Evolutionary conservation across 1,140 invertebrate genomes (phyloP).

Genomic region (Drosophila sp.): DNA sequence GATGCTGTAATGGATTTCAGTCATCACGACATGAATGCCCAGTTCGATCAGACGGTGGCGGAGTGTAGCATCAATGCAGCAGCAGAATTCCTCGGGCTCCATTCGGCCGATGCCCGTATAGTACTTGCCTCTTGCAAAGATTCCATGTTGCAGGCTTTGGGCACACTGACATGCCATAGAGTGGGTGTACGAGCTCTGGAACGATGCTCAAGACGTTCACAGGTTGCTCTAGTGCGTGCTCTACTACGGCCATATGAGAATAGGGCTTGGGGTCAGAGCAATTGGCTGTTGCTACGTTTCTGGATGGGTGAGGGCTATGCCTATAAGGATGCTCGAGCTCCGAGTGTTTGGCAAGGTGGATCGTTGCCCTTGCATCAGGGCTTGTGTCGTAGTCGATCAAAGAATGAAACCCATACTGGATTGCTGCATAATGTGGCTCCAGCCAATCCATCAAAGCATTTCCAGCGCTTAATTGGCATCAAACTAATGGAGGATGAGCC

Average conservation of each 20-base stretch:
- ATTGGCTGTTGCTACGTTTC: constrained; percentile 92
- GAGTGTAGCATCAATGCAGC: constrained; percentile 85
- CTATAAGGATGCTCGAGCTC: constrained; percentile 86
- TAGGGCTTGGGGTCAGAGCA: constrained; percentile 93
- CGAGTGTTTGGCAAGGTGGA: constrained; percentile 79
- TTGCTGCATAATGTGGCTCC: constrained; percentile 80
- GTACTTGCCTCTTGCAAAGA: constrained; percentile 90
- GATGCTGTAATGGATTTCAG: constrained; percentile 88
- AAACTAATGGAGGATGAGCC: constrained; percentile 82
- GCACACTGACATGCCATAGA: constrained; percentile 86
- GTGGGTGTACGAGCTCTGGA: constrained; percentile 86
- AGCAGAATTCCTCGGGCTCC: constrained; percentile 89
- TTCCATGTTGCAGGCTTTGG: constrained; percentile 89
- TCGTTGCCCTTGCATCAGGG: constrained; percentile 62
- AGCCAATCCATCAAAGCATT: constrained; percentile 77
- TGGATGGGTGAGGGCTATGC: constrained; percentile 94
- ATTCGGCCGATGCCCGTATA: constrained; percentile 90
- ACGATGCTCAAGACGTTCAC: constrained; percentile 85
- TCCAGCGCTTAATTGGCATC: constrained; percentile 81
- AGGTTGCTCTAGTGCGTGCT: constrained; percentile 86
- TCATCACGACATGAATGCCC: constrained; percentile 71
- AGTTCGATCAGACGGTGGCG: constrained; percentile 67
- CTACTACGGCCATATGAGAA: constrained; percentile 91
- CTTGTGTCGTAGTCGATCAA: constrained; percentile 76
- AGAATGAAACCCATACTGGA: constrained; percentile 81